These are phyloP conservation scores for Camelus bactrianus DNA, from an alignment of 2,113 vertebrate genomes.

Conservation along the genomic window DNA sequence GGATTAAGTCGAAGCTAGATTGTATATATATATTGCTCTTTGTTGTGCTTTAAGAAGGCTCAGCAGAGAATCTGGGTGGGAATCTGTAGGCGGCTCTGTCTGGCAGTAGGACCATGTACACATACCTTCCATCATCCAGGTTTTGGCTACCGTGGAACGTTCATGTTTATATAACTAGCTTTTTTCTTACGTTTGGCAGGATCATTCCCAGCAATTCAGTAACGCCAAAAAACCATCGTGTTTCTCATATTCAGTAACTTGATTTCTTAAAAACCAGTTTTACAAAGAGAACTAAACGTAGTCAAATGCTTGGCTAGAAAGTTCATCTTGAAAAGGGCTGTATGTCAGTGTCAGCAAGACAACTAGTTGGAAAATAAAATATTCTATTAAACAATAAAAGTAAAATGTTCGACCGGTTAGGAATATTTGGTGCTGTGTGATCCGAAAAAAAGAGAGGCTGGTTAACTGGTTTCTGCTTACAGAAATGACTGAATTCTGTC, in stretches of 20 bases:
- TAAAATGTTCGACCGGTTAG: background rate
- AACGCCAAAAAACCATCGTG: background rate
- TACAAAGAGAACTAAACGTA: background rate
- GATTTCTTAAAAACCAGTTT: background rate
- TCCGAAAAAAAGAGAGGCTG: background rate
- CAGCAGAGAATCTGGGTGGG: no score
- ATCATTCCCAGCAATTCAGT: background rate
- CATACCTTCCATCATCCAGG: rapidly evolving
- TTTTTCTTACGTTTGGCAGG: background rate
- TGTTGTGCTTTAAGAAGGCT: background rate
- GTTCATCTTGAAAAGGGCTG: background rate
- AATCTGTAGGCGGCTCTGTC: rapidly evolving
- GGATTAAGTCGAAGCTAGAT: background rate
- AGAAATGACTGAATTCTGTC: slow-evolving; percentile 17
- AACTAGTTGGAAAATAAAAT: background rate
- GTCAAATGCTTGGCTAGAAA: background rate
- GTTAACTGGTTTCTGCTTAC: background rate
- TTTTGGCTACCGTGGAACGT: background rate
- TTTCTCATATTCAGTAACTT: background rate
- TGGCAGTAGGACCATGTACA: no score
- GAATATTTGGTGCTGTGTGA: background rate
- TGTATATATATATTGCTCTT: background rate
- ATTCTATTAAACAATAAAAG: background rate
- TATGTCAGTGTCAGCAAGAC: background rate
- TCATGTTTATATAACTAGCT: background rate